Percentiles rank a stretch among this genome's conserved stretches.
Evolutionary conservation across 2,888 invertebrate species (phyloP).

Genomic region (Druceiella hillmani): DNA sequence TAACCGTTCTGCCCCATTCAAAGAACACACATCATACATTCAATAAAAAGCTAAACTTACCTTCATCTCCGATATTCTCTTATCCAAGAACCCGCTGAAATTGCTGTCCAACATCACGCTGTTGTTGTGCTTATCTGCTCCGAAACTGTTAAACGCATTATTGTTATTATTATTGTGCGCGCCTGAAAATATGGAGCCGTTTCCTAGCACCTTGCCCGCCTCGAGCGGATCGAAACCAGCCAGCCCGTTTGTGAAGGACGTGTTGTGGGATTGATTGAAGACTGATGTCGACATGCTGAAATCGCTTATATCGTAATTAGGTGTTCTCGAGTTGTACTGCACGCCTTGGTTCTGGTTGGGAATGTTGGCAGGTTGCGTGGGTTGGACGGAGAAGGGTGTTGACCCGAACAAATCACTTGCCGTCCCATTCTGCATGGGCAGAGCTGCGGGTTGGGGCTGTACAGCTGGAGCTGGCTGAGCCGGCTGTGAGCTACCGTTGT

Average conservation of each 20-base stretch:
- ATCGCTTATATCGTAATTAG: slow-evolving; percentile 44
- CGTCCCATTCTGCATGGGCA: no score
- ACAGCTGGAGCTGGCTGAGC: slow-evolving; percentile 31
- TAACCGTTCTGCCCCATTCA: background rate
- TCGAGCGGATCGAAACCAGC: slow-evolving; percentile 74
- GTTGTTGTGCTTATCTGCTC: slow-evolving; percentile 45
- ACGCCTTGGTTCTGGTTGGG: slow-evolving; percentile 21
- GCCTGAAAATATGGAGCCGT: slow-evolving; percentile 18
- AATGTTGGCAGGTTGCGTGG: slow-evolving; percentile 25
- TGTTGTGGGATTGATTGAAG: slow-evolving; percentile 34
- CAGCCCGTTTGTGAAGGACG: slow-evolving; percentile 41
- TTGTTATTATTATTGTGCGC: slow-evolving; percentile 25
- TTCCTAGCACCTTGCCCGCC: slow-evolving; percentile 62
- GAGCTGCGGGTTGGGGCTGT: slow-evolving; percentile 30
- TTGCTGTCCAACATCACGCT: slow-evolving; percentile 49
- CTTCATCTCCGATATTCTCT: slow-evolving; percentile 82
- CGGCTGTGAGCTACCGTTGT: no score
- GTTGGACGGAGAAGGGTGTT: slow-evolving; percentile 61
- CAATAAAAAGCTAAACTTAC: slow-evolving; percentile 48
- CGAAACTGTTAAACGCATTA: slow-evolving; percentile 43
- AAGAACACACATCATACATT: no score
- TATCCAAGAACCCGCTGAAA: slow-evolving; percentile 76
- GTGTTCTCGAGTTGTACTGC: slow-evolving; percentile 29
- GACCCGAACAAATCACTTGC: slow-evolving; percentile 78
- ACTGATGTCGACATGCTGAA: slow-evolving; percentile 45